Conservation (phyloP, 2,888 invertebrate species). For the Penaeus monodon region DNA sequence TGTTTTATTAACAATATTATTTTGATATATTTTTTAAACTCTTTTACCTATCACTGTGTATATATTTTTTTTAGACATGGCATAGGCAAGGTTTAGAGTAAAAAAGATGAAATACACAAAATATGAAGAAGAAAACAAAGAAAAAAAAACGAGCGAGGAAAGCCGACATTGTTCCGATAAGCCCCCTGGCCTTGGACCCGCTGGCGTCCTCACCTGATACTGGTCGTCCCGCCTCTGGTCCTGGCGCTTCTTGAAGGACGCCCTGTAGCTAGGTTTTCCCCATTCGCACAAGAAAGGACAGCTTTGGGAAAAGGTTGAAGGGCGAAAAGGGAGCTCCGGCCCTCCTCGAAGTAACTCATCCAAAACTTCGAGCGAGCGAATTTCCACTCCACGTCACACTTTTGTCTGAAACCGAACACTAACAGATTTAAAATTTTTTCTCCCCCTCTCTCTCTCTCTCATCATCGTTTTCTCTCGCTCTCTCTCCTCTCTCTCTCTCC, state of each 20-base stretch:
- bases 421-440: not conserved
- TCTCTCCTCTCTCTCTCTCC: too few relatives aligned
- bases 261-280: not conserved
- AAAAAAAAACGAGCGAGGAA: not conserved
- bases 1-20: too few relatives aligned
- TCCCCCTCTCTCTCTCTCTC: too few relatives aligned
- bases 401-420: constrained; percentile 77
- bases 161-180: not conserved
- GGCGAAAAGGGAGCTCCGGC: constrained; percentile 91
- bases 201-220: constrained; percentile 38
- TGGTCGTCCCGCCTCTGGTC: constrained; percentile 56
- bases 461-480: too few relatives aligned
- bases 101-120: not conserved
- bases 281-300: constrained; percentile 29
- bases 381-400: constrained; percentile 96
- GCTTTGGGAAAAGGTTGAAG: constrained; percentile 89
- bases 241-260: constrained; percentile 51
- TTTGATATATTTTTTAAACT: too few relatives aligned
- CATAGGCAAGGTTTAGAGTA: too few relatives aligned
- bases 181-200: not conserved
- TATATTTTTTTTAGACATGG: too few relatives aligned
- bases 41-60: too few relatives aligned
- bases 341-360: constrained; percentile 96
- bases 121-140: not conserved
- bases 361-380: constrained; percentile 93